Evolutionary conservation across 2,888 invertebrate genomes (phyloP), one percentile per base, ranked within the genome.

Genomic region (Tetragnatha montana): DNA sequence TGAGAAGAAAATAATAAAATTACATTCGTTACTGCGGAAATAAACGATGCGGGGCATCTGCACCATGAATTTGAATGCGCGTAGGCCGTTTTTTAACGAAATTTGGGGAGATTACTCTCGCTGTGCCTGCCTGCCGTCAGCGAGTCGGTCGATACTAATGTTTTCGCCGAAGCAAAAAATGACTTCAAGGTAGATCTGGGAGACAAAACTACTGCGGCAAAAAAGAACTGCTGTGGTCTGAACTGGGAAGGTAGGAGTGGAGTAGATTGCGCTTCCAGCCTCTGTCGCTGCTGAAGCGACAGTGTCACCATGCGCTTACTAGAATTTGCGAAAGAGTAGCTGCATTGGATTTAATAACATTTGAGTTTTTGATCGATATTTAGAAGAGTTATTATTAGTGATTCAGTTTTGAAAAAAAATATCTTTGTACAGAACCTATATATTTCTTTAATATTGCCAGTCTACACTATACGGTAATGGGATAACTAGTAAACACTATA

Each of bases 61-160:
- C 47, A 69, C 76, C 70, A 84, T 84, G 84, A 84, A 84, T 84
- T 84, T 84, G 76, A 84, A 84, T 84, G 84, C 47, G 49, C 8
- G 81, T 14, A 17, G 73, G 35, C 19, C 47, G 69, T 81, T 81
- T 81, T 70, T 81, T 47, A 60, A 68, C 49, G 68, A 83, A 76
- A 69, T 69, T 69, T 50, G 73, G 76, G 76, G 60, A 85, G 79
- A 79, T 85, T 78, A 85, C 70, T 76, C 81, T 82, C 51, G 50
- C 60, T 71, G 71, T 50, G 49, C 73, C 50, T 68, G 10, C 51
- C 21, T 47, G 47, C 47, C 75, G 22, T 69, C 69, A 21, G 17
- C 49, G 60, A 47, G n/a, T 51, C 22, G 85, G 85, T 85, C 85
- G 85, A 85, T 85, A 85, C 85, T 85, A 85, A 85, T 85, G 85